Evolutionary conservation across 2,113 vertebrate genomes (phyloP), one percentile per base, ranked within the genome.

Genomic region (Megaceryle torquata): DNA sequence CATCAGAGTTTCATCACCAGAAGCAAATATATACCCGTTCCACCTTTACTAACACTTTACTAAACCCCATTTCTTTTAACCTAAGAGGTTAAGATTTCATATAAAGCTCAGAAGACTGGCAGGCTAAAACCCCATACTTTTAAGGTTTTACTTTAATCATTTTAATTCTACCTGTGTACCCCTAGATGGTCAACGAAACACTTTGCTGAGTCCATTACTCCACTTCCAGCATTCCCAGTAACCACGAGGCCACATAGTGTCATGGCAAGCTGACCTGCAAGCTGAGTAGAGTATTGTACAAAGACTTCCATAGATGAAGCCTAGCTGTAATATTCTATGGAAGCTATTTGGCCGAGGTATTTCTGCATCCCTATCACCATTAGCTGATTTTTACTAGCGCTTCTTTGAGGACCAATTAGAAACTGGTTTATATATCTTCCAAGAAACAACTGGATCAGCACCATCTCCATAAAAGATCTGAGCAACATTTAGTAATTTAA

Each of bases 401-500:
- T 53, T 64, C 65, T 82, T 41, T n/a, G 68, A 88, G 72, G 48
- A 79, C 11, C 20, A 74, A 2, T 89, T 91, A 94, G 76, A 74
- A 94, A 37, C 37, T 43, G 46, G 41, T 43, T 69, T 39, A 9
- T 88, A 2, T 46, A 37, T 94, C 71, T 83, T 88, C 54, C 39
- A 61, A 41, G 37, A 88, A 46, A 51, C 1, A 0, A 54, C 43
- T 67, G 72, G 54, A 77, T 94, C 89, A 83, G 31, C 59, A 54
- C 20, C 88, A 29, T 69, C 54, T 77, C 50, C 60, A 48, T 69
- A 59, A 96, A 86, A 88, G 43, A 74, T 93, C 89, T 89, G 85
- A 88, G 72, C 76, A 78, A 61, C 46, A 77, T 64, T 92, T 88
- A 91, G 75, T 43, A 90, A 41, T 95, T 68, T 87, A 95, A 89